These are phyloP conservation scores for Cheilosia variabilis DNA, from an alignment of 2,888 invertebrate genomes.

Conservation along the genomic window DNA sequence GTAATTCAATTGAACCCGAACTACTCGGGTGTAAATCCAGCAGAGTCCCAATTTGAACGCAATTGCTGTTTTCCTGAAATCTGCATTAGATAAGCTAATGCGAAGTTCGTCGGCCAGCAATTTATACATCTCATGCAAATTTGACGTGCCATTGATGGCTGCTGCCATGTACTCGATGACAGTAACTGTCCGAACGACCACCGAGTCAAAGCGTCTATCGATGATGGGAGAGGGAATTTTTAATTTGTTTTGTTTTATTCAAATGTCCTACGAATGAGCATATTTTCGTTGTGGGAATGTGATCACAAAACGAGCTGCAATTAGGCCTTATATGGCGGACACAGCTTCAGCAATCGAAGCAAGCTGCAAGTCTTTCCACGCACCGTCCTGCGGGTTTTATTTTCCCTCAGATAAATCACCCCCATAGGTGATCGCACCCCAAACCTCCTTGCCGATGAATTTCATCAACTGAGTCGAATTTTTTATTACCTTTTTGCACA, in stretches of 20 bases:
- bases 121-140: background rate
- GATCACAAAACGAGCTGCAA: no score
- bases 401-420: background rate
- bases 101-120: background rate
- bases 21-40: slow-evolving; percentile 3
- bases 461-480: slow-evolving; percentile 3
- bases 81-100: slow-evolving; percentile 62
- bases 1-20: slow-evolving; percentile 56
- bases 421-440: background rate
- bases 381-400: background rate
- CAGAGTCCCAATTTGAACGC: slow-evolving; percentile 33
- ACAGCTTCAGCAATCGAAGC: no score
- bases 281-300: no score
- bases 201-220: background rate
- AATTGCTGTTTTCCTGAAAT: slow-evolving; percentile 44
- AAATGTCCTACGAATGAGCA: background rate
- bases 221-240: no score
- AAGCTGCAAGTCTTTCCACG: no score
- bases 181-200: background rate
- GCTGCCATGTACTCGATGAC: background rate
- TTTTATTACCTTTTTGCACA: slow-evolving; percentile 44
- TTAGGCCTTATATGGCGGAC: no score
- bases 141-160: background rate
- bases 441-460: background rate
- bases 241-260: background rate